phyloP scores from a whole-genome alignment of 2,113 vertebrate species.

The Siniperca chuatsi region DNA sequence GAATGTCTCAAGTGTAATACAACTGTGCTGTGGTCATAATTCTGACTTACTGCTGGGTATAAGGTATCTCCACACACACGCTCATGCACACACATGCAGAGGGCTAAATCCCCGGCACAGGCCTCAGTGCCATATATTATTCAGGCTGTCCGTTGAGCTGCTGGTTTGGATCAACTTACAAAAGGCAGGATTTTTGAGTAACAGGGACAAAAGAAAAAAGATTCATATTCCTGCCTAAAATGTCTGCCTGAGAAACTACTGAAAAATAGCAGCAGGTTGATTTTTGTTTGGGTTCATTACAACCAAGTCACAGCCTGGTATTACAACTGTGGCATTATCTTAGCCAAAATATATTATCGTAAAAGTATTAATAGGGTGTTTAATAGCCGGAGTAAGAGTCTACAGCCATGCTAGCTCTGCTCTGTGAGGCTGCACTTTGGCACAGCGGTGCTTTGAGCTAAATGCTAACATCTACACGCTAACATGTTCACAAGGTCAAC shows the following conservation, averaged over 20 bases:
- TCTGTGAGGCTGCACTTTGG: neutral
- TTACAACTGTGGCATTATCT: neutral
- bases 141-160: conserved; percentile 41
- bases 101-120: conserved; percentile 19
- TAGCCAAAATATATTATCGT: neutral
- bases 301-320: neutral
- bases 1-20: conserved; percentile 24
- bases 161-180: conserved; percentile 49
- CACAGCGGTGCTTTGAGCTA: neutral
- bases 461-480: neutral
- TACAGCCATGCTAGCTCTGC: neutral
- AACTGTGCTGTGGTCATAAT: conserved; percentile 7
- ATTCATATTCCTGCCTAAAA: neutral
- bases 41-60: conserved; percentile 29
- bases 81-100: conserved; percentile 8
- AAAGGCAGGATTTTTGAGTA: too few relatives aligned
- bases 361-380: neutral
- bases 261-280: neutral
- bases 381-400: neutral
- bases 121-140: conserved; percentile 59
- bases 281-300: neutral
- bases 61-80: neutral
- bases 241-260: neutral
- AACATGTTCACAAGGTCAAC: too few relatives aligned
- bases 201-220: neutral